Evolutionary conservation across 2,113 vertebrate genomes (phyloP), one percentile per base, ranked within the genome.

Genomic region (Noturus placidus): DNA sequence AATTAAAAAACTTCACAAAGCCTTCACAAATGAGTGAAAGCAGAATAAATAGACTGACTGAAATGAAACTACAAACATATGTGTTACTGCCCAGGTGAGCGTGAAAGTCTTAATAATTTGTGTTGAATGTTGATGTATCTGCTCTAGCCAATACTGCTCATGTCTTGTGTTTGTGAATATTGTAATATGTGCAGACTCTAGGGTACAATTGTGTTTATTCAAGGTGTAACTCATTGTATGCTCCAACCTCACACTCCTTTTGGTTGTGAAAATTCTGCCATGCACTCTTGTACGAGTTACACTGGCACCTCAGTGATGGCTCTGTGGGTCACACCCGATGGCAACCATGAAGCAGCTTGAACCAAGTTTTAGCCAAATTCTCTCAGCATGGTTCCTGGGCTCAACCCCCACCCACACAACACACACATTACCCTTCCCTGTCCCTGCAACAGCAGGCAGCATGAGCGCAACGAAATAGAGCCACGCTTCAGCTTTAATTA

Each of bases 401-500:
- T 35, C 38, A 87, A 52, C 35, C 67, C 2, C 74, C 19, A 4
- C 15, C 14, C 57, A 7, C 74, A 77, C 79, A 81, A 63, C 70
- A n/a, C 46, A 38, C 57, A 35, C 33, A 70, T 38, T 9, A 22
- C 42, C 54, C 84, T 82, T 61, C 80, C 56, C 8, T 86, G 59
- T 77, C 50, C 65, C 69, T n/a, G 79, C 69, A 86, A 83, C 84
- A 86, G 84, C 67, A 83, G 84, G 59, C 54, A 35, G 52, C 69
- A 27, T 83, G 57, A 33, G 67, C 38, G 33, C 76, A 77, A 56
- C 33, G 22, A 83, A 86, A 89, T 27, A 52, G 9, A 82, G 70
- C 81, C 70, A 67, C 30, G 54, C 74, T 72, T 86, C 85, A 83
- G 70, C 81, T 86, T 89, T 89, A 86, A 86, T 89, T 89, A 83